Conservation (phyloP, 1,140 invertebrate genomes). For the Musca vetustissima region DNA sequence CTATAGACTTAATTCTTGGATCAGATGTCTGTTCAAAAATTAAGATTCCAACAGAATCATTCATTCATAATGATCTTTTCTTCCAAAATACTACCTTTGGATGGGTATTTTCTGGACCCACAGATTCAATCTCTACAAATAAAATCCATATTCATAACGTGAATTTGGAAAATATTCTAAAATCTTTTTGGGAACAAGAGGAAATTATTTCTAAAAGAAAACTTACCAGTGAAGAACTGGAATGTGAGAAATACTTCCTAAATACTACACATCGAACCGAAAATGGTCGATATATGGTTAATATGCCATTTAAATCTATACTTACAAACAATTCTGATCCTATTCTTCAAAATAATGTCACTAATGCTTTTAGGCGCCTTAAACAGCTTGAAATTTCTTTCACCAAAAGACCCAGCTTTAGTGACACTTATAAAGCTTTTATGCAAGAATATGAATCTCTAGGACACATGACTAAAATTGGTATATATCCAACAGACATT, state of each 20-base stretch:
- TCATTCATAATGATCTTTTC: too few relatives aligned
- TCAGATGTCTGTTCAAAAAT: constrained; percentile 1
- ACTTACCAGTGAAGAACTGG: neutral
- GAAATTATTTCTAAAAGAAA: neutral
- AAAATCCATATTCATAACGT: neutral
- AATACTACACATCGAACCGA: neutral
- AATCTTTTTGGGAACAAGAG: neutral
- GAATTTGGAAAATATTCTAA: neutral
- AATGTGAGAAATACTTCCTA: neutral
- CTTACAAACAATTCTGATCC: neutral
- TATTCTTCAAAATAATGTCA: too few relatives aligned
- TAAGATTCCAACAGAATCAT: neutral
- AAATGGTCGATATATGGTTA: neutral
- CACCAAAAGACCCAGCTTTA: too few relatives aligned
- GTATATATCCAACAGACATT: too few relatives aligned
- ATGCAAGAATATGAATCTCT: too few relatives aligned
- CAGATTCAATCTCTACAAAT: neutral
- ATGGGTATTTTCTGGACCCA: too few relatives aligned
- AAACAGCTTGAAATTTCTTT: too few relatives aligned
- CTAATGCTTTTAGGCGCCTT: too few relatives aligned
- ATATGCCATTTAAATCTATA: neutral
- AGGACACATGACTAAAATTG: too few relatives aligned
- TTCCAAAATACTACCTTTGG: too few relatives aligned
- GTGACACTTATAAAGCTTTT: too few relatives aligned
- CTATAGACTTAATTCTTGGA: too few relatives aligned